Evolutionary conservation across 2,888 invertebrate species (phyloP).

Genomic region (Silvanus unidentatus): DNA sequence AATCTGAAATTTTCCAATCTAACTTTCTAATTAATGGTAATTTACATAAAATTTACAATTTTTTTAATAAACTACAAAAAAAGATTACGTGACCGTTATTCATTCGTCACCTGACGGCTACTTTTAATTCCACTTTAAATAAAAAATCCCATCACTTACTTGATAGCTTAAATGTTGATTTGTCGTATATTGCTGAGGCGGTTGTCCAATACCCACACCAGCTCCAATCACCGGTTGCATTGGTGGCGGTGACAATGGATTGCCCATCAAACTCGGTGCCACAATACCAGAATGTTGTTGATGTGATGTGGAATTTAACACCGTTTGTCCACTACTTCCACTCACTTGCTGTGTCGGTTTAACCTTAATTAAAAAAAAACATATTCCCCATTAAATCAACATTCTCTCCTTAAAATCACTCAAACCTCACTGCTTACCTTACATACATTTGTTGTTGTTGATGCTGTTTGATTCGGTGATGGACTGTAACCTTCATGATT

Average conservation of each 20-base stretch:
- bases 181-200: slow-evolving; percentile 51
- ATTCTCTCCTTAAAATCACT: neutral
- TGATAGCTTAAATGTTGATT: slow-evolving; percentile 68
- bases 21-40: slow-evolving; percentile 2
- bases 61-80: too few relatives aligned
- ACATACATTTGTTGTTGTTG: slow-evolving; percentile 61
- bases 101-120: too few relatives aligned
- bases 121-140: neutral
- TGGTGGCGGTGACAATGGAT: slow-evolving; percentile 56
- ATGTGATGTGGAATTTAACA: slow-evolving; percentile 33
- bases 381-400: neutral
- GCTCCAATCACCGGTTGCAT: slow-evolving; percentile 51
- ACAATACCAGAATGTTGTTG: slow-evolving; percentile 45
- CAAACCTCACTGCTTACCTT: slow-evolving; percentile 49
- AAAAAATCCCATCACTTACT: slow-evolving; percentile 46
- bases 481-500: slow-evolving; percentile 53
- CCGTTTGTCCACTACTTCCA: slow-evolving; percentile 45
- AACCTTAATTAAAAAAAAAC: slow-evolving; percentile 48
- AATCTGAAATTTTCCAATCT: too few relatives aligned
- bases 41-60: slow-evolving; percentile 1
- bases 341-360: slow-evolving; percentile 77
- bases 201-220: slow-evolving; percentile 47
- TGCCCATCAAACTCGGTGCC: slow-evolving; percentile 43
- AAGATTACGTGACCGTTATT: too few relatives aligned
- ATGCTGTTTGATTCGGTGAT: slow-evolving; percentile 46